phyloP scores from a whole-genome alignment of 2,113 vertebrate species.

The Melospiza georgiana region DNA sequence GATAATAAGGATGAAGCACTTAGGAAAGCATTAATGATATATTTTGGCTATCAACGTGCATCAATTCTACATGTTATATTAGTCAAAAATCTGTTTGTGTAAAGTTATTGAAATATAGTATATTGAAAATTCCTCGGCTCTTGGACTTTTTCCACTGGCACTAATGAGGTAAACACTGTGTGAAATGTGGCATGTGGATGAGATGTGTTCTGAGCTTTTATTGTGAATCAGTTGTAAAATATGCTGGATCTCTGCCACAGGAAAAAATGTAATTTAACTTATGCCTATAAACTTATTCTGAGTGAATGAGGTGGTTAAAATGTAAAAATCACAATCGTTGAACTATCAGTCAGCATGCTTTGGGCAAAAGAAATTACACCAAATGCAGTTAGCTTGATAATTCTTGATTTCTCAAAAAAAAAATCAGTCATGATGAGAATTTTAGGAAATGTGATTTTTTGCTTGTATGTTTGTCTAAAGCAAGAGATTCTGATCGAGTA shows the following conservation, averaged over 20 bases:
- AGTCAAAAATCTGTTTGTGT: slow-evolving; percentile 9
- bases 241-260: slow-evolving; percentile 45
- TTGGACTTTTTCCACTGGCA: slow-evolving; percentile 5
- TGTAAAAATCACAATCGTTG: slow-evolving; percentile 51
- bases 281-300: slow-evolving; percentile 33
- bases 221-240: slow-evolving; percentile 60
- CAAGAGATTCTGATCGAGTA: background rate
- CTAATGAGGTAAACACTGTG: slow-evolving; percentile 59
- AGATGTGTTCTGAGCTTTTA: slow-evolving; percentile 33
- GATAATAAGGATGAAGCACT: slow-evolving; percentile 3
- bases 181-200: slow-evolving; percentile 44
- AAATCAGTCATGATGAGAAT: background rate
- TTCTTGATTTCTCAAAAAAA: background rate
- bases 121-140: slow-evolving; percentile 16
- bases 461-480: background rate
- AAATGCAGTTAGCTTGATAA: background rate
- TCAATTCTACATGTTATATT: background rate
- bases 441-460: background rate
- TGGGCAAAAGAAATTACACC: background rate
- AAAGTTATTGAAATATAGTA: slow-evolving; percentile 28
- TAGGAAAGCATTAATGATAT: background rate
- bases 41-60: background rate
- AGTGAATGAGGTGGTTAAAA: slow-evolving; percentile 51
- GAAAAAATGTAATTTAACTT: slow-evolving; percentile 47
- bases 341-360: slow-evolving; percentile 39